Evolutionary conservation across 2,113 vertebrate genomes (phyloP).

Genomic region (Euleptes europaea): DNA sequence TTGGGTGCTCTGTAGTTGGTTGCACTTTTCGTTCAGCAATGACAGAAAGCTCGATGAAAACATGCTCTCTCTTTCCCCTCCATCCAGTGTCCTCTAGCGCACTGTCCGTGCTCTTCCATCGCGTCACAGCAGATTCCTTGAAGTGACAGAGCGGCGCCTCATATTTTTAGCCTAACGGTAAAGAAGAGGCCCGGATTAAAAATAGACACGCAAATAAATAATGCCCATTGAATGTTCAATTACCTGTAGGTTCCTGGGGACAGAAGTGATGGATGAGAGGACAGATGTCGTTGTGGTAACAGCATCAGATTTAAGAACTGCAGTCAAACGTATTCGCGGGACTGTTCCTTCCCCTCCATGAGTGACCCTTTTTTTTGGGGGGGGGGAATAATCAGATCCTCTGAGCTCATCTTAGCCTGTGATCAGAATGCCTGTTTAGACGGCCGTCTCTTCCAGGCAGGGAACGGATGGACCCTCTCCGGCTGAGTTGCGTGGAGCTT

Average conservation of each 20-base stretch:
- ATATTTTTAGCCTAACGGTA: conserved; percentile 40
- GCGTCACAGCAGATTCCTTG: conserved; percentile 45
- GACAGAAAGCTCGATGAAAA: conserved; percentile 34
- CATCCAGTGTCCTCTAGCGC: conserved; percentile 25
- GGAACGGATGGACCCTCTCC: not conserved
- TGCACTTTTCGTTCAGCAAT: conserved; percentile 6
- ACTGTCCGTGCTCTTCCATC: conserved; percentile 26
- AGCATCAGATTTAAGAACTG: conserved; percentile 34
- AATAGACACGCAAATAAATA: conserved; percentile 55
- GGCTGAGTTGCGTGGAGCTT: too few species aligned
- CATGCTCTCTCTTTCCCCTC: conserved; percentile 26
- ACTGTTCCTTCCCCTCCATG: not conserved
- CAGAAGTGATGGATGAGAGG: conserved; percentile 27
- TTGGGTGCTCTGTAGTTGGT: not conserved
- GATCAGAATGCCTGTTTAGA: not conserved
- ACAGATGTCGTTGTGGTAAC: conserved; percentile 20
- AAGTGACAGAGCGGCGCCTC: conserved; percentile 52
- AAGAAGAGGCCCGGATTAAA: conserved; percentile 58
- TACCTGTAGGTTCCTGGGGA: conserved; percentile 27
- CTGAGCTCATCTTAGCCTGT: not conserved
- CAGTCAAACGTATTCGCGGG: not conserved
- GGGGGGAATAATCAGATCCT: not conserved
- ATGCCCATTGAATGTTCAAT: conserved; percentile 46
- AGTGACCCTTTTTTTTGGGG: not conserved
- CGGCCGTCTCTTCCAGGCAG: not conserved